These are phyloP conservation scores for Cossypha polioptera DNA, from an alignment of 2,797 vertebrate species.

Conservation along the genomic window DNA sequence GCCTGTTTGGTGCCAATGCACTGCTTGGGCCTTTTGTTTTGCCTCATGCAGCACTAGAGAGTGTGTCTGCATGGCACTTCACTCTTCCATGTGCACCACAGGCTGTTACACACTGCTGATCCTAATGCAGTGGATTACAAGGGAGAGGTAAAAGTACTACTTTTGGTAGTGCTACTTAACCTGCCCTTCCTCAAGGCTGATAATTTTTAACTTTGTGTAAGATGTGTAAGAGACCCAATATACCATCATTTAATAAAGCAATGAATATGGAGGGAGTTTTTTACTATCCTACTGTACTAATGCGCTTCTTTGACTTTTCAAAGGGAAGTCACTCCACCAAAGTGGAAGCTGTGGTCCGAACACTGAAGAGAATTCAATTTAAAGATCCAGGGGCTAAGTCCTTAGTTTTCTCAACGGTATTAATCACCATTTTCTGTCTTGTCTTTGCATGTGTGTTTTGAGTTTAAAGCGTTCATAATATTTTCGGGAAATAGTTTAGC, in stretches of 20 bases:
- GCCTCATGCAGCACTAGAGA: background rate
- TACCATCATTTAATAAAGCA: background rate
- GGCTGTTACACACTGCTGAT: background rate
- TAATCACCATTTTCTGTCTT: background rate
- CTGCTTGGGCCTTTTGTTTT: background rate
- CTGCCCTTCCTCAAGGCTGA: background rate
- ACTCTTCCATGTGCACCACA: accelerated
- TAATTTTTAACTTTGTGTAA: background rate
- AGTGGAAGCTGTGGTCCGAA: constrained; percentile 96
- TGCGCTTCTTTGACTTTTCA: constrained; percentile 32
- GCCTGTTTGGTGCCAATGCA: background rate
- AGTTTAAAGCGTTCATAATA: background rate
- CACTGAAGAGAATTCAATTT: constrained; percentile 92
- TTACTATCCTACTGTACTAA: background rate
- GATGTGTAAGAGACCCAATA: background rate
- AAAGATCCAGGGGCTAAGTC: constrained; percentile 92
- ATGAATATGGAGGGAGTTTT: background rate
- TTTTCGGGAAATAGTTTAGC: background rate
- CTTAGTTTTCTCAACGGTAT: constrained; percentile 96
- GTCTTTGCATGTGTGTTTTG: background rate
- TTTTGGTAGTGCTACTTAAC: too few species aligned
- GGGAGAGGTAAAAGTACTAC: background rate
- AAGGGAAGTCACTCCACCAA: constrained; percentile 99
- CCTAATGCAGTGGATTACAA: accelerated
- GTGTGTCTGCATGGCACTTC: background rate